A percentile compares a stretch with the other conserved stretches of the same genome.
These are phyloP conservation scores for Intellagama lesueurii DNA, from an alignment of 2,797 vertebrate genomes.

Conservation along the genomic window DNA sequence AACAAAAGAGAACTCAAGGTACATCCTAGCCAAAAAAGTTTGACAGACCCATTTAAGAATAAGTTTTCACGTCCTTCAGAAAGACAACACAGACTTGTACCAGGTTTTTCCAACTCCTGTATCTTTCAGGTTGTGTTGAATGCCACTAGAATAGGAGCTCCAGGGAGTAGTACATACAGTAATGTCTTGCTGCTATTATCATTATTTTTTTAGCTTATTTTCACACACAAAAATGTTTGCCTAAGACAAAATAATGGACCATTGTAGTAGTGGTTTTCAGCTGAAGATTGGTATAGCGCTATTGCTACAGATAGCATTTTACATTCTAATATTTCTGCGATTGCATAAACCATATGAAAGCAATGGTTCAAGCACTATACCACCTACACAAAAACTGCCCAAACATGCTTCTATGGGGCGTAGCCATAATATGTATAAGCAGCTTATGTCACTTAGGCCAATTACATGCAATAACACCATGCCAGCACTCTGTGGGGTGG, in stretches of 20 bases:
- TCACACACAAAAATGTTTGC: constrained; percentile 6
- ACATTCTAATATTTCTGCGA: background rate
- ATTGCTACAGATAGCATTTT: background rate
- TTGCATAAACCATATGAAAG: background rate
- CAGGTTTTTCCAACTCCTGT: background rate
- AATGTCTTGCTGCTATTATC: too few species aligned
- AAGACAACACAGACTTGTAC: background rate
- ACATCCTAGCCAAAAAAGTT: background rate
- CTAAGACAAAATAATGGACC: background rate
- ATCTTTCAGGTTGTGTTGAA: background rate
- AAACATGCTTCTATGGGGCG: background rate
- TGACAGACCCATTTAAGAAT: background rate
- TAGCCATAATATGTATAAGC: constrained; percentile 5
- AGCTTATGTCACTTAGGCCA: background rate
- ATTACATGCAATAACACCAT: background rate
- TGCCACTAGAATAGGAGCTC: background rate
- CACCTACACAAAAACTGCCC: background rate
- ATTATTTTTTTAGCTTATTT: background rate
- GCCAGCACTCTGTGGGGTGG: background rate
- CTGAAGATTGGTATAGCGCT: background rate
- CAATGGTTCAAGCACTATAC: background rate
- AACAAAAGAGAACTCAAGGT: background rate
- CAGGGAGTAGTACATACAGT: background rate
- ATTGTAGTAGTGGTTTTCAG: background rate
- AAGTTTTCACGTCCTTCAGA: background rate